phyloP scores from a whole-genome alignment of 2,113 vertebrate species.

The Ceyx cyanopectus region DNA sequence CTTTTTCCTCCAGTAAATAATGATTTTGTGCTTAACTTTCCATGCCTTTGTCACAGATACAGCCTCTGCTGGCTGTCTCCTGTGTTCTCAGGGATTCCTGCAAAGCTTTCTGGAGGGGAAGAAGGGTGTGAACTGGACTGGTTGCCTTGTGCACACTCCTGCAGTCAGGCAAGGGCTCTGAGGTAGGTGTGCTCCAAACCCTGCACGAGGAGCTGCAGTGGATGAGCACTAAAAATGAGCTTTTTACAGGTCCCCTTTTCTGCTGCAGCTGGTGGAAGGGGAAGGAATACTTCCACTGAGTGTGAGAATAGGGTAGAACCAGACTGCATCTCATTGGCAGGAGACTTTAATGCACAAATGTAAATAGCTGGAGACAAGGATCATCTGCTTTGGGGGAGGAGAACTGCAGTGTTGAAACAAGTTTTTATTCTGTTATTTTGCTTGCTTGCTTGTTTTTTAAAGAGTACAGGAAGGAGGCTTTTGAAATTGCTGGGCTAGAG shows the following conservation, averaged over 20 bases:
- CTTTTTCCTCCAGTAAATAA: not conserved
- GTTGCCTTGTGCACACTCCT: accelerated
- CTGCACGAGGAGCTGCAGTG: accelerated
- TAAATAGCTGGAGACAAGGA: not conserved
- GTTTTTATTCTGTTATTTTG: not conserved
- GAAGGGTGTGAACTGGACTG: not conserved
- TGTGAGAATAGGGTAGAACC: not conserved
- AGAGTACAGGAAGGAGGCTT: not conserved
- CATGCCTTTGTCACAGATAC: not conserved
- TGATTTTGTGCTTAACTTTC: constrained; percentile 1
- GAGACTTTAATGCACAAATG: not conserved
- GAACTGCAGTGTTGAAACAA: not conserved
- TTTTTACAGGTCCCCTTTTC: too few relatives aligned
- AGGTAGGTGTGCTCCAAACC: not conserved
- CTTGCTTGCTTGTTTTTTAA: not conserved
- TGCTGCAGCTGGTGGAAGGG: not conserved
- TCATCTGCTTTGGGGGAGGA: constrained; percentile 25
- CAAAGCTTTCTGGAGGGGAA: not conserved
- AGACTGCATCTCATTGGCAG: not conserved
- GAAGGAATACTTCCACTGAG: not conserved
- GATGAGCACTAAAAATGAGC: accelerated
- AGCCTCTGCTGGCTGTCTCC: not conserved
- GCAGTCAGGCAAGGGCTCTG: accelerated
- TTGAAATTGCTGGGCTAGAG: not conserved
- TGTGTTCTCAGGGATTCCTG: not conserved